These are phyloP conservation scores for Chanos chanos DNA, from an alignment of 2,797 vertebrate species.

Conservation along the genomic window DNA sequence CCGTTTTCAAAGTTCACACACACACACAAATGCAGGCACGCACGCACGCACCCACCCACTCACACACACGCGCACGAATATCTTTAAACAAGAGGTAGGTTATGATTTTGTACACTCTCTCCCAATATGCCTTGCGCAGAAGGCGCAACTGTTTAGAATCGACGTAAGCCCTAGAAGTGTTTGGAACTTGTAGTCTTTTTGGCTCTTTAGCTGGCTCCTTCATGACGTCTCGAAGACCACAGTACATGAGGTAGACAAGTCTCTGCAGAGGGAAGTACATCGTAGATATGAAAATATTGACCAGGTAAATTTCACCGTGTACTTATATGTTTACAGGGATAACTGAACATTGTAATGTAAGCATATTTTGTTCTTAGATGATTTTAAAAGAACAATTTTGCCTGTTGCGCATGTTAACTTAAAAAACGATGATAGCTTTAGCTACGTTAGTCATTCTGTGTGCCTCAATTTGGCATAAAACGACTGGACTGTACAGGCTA, in stretches of 20 bases:
- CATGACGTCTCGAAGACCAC: constrained; percentile 41
- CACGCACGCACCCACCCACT: background rate
- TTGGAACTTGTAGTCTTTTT: constrained; percentile 64
- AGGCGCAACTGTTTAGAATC: background rate
- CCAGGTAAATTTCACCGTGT: constrained; percentile 63
- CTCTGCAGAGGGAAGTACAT: constrained; percentile 62
- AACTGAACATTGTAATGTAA: background rate
- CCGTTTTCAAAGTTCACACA: background rate
- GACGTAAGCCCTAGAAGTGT: background rate
- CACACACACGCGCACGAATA: no score
- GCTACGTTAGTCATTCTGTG: constrained; percentile 12
- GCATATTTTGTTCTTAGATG: background rate
- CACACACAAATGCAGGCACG: background rate
- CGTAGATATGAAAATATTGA: constrained; percentile 73
- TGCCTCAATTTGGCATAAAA: constrained; percentile 3
- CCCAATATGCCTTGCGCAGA: constrained; percentile 48
- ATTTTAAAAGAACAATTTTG: constrained; percentile 12
- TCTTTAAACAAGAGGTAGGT: background rate
- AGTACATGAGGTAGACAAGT: constrained; percentile 64
- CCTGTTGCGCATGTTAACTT: constrained; percentile 42
- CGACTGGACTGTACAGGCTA: constrained; percentile 3
- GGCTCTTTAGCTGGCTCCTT: constrained; percentile 54
- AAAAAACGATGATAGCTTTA: constrained; percentile 6
- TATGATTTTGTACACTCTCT: constrained; percentile 13
- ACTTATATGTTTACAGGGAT: background rate